Percentiles rank a stretch among this genome's conserved stretches.
Evolutionary conservation across 2,113 vertebrate species (phyloP).

Genomic region (Asarcornis scutulata): DNA sequence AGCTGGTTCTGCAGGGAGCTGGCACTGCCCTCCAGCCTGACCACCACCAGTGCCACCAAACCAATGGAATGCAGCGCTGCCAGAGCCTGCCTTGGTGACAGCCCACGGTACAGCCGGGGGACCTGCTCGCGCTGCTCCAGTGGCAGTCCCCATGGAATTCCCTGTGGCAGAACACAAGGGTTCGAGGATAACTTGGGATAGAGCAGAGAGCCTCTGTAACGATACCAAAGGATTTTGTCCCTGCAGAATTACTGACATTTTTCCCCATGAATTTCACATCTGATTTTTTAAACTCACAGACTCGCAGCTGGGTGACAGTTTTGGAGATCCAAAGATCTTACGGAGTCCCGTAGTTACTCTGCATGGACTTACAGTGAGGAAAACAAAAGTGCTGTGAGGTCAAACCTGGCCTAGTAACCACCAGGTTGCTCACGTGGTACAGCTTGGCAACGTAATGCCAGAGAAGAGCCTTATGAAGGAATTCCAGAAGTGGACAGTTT

Average conservation of each 20-base stretch:
- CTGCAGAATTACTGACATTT: not conserved
- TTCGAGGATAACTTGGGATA: not conserved
- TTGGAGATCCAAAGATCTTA: not conserved
- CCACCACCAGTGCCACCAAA: rapidly evolving
- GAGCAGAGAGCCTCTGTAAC: not conserved
- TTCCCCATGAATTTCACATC: not conserved
- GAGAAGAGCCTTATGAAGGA: not conserved
- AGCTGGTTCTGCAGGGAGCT: too few relatives aligned
- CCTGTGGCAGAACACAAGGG: not conserved
- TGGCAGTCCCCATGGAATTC: not conserved
- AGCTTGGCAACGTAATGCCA: rapidly evolving
- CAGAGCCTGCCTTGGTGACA: rapidly evolving
- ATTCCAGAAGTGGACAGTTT: not conserved
- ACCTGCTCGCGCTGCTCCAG: not conserved
- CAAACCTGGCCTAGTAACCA: not conserved
- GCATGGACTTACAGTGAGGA: not conserved
- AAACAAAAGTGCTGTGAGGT: not conserved
- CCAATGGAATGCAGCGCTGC: rapidly evolving
- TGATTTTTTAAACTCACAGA: not conserved
- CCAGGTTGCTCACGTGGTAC: not conserved
- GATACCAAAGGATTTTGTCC: not conserved
- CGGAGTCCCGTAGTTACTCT: rapidly evolving
- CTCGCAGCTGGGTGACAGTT: not conserved
- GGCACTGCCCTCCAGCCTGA: not conserved
- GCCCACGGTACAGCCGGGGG: rapidly evolving